Base-by-base conservation (phyloP, 2,797 vertebrate genomes). In the Brotula barbata region DNA sequence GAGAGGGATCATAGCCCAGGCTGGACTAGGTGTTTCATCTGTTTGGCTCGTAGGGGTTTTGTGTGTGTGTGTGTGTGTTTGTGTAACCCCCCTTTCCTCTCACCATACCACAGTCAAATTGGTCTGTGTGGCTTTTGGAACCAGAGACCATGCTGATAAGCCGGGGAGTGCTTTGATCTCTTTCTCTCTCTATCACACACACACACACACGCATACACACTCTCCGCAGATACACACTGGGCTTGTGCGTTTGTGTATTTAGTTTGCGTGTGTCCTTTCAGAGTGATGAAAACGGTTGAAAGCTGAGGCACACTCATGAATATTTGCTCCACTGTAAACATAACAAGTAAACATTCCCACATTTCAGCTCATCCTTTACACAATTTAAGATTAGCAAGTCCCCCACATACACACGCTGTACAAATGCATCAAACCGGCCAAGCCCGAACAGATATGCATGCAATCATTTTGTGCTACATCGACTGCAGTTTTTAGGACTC, bases 301-400 rank as follows among this genome's bases (percentile, higher is more conserved):
- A 60, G 50, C 17, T 15, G 53, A 23, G 47, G 21, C 42, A 55
- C 25, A 70, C 55, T 36, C 47, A 54, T 44, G 36, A 55, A 49
- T 47, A 67, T 83, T 80, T 78, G 52, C 55, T 82, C 17, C 28
- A 65, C 6, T 63, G 46, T 34, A 21, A 59, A 61, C 33, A 34
- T 31, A 52, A 53, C 54, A 71, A 54, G 58, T 76, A 84, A 82
- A 85, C 76, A 78, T 73, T 84, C 72, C 70, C 73, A 75, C 56
- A 79, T 40, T 28, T 75, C 50, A 64, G 22, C 34, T 64, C 58
- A 15, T 8, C 23, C 6, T 20, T 9, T 19, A 28, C 21, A 11
- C n/a, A n/a, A 21, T 28, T 23, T 51, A 36, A 20, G 58, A n/a
- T 52, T 56, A n/a, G 20, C 28, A 34, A 19, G 7, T 47, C 46